These are phyloP conservation scores for Epiblema foenella DNA, from an alignment of 2,888 invertebrate species.

Conservation along the genomic window DNA sequence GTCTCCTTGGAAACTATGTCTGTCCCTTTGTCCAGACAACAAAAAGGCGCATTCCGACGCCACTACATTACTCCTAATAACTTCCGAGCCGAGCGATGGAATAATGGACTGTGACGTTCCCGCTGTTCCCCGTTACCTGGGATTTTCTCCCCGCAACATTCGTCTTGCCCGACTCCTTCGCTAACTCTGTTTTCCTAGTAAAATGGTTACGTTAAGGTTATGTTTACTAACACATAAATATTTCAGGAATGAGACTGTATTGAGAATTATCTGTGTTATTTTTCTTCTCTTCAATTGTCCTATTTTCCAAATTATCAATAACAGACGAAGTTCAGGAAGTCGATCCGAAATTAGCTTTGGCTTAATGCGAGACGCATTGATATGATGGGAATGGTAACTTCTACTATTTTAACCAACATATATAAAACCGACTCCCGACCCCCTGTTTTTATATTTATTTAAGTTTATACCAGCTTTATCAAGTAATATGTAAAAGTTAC, in stretches of 20 bases:
- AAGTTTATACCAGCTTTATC: too few relatives aligned
- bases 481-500: too few relatives aligned
- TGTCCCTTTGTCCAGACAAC: slow-evolving; percentile 66
- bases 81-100: slow-evolving; percentile 64
- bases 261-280: neutral
- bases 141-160: slow-evolving; percentile 46
- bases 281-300: neutral
- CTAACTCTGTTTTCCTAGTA: slow-evolving; percentile 14
- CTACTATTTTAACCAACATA: too few relatives aligned
- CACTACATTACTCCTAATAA: slow-evolving; percentile 75
- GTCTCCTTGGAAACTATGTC: slow-evolving; percentile 64
- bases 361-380: too few relatives aligned
- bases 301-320: neutral
- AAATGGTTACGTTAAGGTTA: slow-evolving; percentile 4
- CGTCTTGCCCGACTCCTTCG: slow-evolving; percentile 26
- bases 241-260: neutral
- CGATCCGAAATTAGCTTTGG: neutral
- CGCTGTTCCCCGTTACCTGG: slow-evolving; percentile 60
- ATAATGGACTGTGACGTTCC: slow-evolving; percentile 66
- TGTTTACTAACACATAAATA: neutral
- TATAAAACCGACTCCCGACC: too few relatives aligned
- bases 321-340: neutral
- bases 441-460: too few relatives aligned
- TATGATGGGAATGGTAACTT: too few relatives aligned
- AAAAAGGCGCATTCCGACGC: slow-evolving; percentile 63